A percentile compares a stretch with the other conserved stretches of the same genome.
phyloP scores from a whole-genome alignment of 2,113 vertebrate genomes.

The Neolamprologus fasciatus region DNA sequence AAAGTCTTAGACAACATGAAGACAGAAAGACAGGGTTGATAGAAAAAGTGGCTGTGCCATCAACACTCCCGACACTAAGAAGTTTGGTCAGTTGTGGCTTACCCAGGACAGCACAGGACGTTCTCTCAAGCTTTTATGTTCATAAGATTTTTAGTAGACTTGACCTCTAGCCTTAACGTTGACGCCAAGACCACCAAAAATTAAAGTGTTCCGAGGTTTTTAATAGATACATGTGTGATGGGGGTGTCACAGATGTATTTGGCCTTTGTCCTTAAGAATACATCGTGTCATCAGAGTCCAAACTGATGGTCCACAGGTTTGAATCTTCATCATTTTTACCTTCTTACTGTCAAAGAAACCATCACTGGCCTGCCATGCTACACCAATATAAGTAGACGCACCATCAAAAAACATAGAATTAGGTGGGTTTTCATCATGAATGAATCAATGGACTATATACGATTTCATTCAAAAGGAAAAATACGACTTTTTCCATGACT shows the following conservation, averaged over 20 bases:
- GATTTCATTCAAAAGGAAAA: neutral
- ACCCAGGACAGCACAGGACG: neutral
- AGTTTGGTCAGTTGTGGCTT: neutral
- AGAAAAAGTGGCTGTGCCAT: neutral
- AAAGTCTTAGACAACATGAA: constrained; percentile 33
- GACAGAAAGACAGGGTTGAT: constrained; percentile 16
- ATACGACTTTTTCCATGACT: neutral
- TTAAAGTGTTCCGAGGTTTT: neutral
- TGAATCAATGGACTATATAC: neutral
- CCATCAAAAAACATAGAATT: neutral
- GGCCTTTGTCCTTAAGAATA: neutral
- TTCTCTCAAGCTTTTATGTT: neutral
- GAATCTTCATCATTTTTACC: neutral
- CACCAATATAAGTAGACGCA: neutral
- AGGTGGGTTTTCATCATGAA: neutral
- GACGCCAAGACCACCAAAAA: neutral
- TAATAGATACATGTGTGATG: neutral
- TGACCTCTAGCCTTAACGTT: neutral
- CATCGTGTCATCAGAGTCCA: neutral
- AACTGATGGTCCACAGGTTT: neutral
- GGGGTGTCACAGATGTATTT: neutral
- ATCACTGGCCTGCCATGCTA: neutral
- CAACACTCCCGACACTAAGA: neutral
- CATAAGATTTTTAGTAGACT: neutral
- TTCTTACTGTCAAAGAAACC: neutral